phyloP scores from a whole-genome alignment of 2,113 vertebrate genomes.

The Notechis scutatus region DNA sequence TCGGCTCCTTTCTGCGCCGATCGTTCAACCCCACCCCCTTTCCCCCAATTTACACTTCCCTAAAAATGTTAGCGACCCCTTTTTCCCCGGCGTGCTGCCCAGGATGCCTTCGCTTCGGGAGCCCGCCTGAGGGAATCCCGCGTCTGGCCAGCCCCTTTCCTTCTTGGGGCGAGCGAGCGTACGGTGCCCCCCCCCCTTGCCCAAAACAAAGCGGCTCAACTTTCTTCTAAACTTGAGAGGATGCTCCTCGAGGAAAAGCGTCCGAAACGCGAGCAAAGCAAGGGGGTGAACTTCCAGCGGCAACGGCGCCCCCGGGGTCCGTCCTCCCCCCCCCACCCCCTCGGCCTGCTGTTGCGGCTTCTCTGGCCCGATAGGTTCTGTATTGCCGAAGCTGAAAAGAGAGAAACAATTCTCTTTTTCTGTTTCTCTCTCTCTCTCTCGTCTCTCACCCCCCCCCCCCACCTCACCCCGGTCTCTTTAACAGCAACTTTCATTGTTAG shows the following conservation, averaged over 20 bases:
- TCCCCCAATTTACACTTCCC: background rate
- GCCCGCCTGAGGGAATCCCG: background rate
- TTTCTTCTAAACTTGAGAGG: background rate
- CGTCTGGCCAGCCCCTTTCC: background rate
- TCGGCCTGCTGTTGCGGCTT: conserved; percentile 35
- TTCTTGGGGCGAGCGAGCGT: background rate
- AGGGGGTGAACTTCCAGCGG: conserved; percentile 24
- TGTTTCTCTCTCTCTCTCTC: background rate
- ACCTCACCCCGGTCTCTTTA: conserved; percentile 40
- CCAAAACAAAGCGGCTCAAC: background rate
- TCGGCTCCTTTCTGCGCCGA: background rate
- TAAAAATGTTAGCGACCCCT: background rate
- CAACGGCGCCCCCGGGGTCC: background rate
- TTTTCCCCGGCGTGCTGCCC: background rate
- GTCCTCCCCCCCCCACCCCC: background rate
- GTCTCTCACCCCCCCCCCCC: background rate
- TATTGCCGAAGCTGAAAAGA: conserved; percentile 53
- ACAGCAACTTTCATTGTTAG: conserved; percentile 84
- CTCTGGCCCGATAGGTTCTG: conserved; percentile 53
- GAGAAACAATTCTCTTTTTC: conserved; percentile 58
- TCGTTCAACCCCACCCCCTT: background rate
- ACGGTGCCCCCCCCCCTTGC: background rate
- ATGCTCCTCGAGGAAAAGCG: fast-evolving
- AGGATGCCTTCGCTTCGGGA: fast-evolving
- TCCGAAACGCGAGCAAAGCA: fast-evolving